A percentile compares a stretch with the other conserved stretches of the same genome.
Conservation (phyloP, 2,888 invertebrate genomes). For the Alcis repandata region DNA sequence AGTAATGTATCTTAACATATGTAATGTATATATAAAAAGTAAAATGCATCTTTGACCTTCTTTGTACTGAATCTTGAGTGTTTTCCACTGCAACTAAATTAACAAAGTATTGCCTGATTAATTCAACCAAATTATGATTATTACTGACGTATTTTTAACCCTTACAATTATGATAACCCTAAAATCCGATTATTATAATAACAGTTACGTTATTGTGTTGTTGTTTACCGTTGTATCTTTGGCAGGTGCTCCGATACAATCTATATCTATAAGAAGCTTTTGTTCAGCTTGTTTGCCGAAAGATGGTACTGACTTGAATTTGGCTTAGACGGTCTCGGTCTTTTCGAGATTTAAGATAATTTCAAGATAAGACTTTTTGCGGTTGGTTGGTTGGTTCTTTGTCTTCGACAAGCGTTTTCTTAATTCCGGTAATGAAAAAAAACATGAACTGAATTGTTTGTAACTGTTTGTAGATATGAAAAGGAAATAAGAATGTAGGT, state of each 20-base stretch:
- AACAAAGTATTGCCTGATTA: no score
- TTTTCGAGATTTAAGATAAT: conserved; percentile 9
- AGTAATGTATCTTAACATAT: no score
- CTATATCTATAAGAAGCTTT: conserved; percentile 31
- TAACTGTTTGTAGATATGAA: neutral
- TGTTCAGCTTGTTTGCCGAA: conserved; percentile 24
- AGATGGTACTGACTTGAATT: conserved; percentile 3
- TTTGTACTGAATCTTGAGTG: no score
- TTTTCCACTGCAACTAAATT: no score
- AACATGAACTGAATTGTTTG: conserved; percentile 1
- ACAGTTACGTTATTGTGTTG: conserved; percentile 77
- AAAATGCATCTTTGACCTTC: no score
- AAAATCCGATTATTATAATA: conserved; percentile 69
- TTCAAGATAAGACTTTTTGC: neutral
- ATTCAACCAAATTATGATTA: no score
- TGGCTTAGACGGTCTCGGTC: neutral
- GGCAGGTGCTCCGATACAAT: conserved; percentile 65
- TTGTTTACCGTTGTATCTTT: conserved; percentile 72
- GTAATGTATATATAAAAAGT: no score
- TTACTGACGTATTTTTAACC: neutral
- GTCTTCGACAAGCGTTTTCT: neutral
- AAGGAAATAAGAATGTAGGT: no score
- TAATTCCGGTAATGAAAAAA: neutral
- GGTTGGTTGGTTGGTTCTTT: conserved; percentile 1
- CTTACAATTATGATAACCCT: conserved; percentile 39